Percentiles rank a stretch among this genome's conserved stretches.
Conservation (phyloP, 2,888 invertebrate genomes). For the Brenthis hecate region DNA sequence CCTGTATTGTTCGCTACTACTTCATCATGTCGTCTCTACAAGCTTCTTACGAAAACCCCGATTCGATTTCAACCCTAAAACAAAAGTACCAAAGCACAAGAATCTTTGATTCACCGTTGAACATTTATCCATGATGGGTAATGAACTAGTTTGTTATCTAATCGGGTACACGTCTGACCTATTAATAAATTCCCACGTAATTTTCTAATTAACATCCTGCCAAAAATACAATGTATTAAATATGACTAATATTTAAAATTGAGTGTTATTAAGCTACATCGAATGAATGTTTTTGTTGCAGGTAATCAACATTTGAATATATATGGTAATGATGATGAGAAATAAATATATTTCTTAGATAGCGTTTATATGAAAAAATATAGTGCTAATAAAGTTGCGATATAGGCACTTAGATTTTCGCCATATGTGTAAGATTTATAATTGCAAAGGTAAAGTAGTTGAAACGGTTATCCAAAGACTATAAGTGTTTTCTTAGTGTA, state of each 20-base stretch:
- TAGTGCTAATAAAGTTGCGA: background rate
- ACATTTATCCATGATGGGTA: slow-evolving; percentile 69
- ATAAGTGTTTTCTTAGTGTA: slow-evolving; percentile 11
- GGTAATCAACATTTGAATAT: slow-evolving; percentile 56
- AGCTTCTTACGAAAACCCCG: slow-evolving; percentile 52
- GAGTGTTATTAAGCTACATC: slow-evolving; percentile 15
- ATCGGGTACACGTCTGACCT: slow-evolving; percentile 76
- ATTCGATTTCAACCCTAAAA: slow-evolving; percentile 59
- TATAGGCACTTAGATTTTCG: background rate
- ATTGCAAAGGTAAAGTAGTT: slow-evolving; percentile 16
- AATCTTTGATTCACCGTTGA: slow-evolving; percentile 20
- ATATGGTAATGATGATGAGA: slow-evolving; percentile 16
- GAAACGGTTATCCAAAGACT: background rate
- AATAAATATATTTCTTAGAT: slow-evolving; percentile 5
- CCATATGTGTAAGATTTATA: background rate
- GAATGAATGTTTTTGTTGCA: slow-evolving; percentile 64
- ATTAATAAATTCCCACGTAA: slow-evolving; percentile 80
- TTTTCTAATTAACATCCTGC: slow-evolving; percentile 79
- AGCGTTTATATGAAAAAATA: background rate
- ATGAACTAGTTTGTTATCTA: slow-evolving; percentile 82
- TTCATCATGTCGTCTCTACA: slow-evolving; percentile 63
- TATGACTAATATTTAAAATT: slow-evolving; percentile 27
- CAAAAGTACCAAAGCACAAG: slow-evolving; percentile 51
- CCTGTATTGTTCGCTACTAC: slow-evolving; percentile 78
- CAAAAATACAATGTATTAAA: slow-evolving; percentile 22